phyloP scores from a whole-genome alignment of 1,140 invertebrate species.

The Lucilia cuprina region DNA sequence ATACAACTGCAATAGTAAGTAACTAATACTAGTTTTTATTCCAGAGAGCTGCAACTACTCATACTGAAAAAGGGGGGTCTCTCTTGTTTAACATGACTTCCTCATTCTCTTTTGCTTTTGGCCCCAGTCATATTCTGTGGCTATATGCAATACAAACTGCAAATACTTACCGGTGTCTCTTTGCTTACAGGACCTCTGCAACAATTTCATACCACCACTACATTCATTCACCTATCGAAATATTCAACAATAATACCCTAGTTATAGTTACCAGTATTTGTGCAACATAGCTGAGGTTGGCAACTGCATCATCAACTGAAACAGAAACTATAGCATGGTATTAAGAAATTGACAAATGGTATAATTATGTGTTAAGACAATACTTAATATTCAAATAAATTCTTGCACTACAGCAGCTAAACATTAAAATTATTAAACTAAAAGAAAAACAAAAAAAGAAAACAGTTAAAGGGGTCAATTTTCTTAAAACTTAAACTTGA shows the following conservation, averaged over 20 bases:
- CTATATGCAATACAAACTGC: background rate
- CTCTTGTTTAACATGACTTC: no score
- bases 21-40: no score
- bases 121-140: background rate
- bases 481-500: background rate
- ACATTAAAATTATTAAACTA: background rate
- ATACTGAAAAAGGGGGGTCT: no score
- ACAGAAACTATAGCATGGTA: background rate
- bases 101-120: no score
- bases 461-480: background rate
- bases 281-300: background rate
- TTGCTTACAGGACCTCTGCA: background rate
- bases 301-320: background rate
- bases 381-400: slow-evolving; percentile 4
- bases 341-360: slow-evolving; percentile 34
- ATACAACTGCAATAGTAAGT: background rate
- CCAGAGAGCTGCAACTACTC: no score
- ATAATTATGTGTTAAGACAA: slow-evolving; percentile 29
- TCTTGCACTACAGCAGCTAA: background rate
- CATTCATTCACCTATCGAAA: background rate
- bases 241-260: background rate
- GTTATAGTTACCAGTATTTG: background rate
- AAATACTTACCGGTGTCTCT: background rate
- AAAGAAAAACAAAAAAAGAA: background rate
- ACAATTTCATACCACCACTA: background rate